Base-by-base conservation (phyloP, 2,113 vertebrate species). In the Pholis gunnellus region DNA sequence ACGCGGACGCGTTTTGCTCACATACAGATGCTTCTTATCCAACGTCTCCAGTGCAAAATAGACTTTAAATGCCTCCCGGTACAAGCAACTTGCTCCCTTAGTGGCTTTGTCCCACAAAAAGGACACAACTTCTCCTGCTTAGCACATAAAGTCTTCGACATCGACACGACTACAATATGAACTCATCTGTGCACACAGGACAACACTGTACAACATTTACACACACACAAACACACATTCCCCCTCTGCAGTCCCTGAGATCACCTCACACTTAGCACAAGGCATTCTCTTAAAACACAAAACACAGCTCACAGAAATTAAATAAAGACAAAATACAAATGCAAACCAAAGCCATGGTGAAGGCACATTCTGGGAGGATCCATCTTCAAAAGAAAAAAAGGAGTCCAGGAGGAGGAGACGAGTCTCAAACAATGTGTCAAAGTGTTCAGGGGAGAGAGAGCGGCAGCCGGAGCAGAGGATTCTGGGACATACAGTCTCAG, bases 291-390 rank as follows among this genome's bases (percentile, higher is more conserved):
- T 89, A 36, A 63, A 71, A 83, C 68, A 78, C 64, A 79, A 31
- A 79, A 89, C 88, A 84, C 80, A 4, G 63, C 71, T 7, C 54
- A 78, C 4, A 76, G 42, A 71, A 72, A 72, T 74, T 73, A 75
- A 89, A 89, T 74, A 78, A 72, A 48, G 61, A 79, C 20, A 70
- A 52, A 38, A 63, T 59, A 78, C 22, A 78, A 91, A 87, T 50
- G 75, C 78, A 86, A 88, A 90, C 72, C 66, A 52, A 31, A 87
- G 82, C 86, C 75, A 48, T 86, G 79, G 86, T 83, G 89, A 95
- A 95, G 95, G 95, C 94, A 95, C 94, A 73, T 94, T 92, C 87
- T 91, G 93, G 93, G 87, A 87, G 83, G 75, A 71, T 80, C 68
- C 2, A 71, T 88, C 65, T 84, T 85, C 75, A 70, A 77, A 87